Conservation (phyloP, 2,888 invertebrate genomes). For the Lasioglossum oenotherae region DNA sequence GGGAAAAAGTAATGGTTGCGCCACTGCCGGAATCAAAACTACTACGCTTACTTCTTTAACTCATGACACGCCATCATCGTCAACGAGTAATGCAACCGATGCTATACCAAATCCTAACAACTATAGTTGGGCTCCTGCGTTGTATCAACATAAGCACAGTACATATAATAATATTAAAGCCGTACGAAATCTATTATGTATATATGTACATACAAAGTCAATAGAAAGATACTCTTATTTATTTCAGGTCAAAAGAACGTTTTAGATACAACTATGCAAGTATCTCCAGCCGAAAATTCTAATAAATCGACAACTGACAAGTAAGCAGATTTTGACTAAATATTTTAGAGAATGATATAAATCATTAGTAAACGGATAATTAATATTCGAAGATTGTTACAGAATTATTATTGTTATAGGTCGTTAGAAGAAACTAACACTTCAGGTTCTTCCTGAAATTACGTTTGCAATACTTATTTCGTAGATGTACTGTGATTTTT, state of each 20-base stretch:
- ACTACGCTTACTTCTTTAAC: conserved; percentile 64
- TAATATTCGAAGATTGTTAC: neutral
- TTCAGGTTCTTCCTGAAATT: conserved; percentile 59
- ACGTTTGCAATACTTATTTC: conserved; percentile 44
- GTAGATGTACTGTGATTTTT: conserved; percentile 62
- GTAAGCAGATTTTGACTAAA: conserved; percentile 68
- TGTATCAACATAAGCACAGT: conserved; percentile 80
- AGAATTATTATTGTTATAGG: conserved; percentile 57
- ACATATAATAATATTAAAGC: conserved; percentile 32
- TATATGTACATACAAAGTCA: neutral
- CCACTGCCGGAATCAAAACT: conserved; percentile 64
- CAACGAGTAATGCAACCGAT: conserved; percentile 67
- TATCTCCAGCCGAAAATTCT: conserved; percentile 67
- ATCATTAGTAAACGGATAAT: neutral
- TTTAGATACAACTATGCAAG: conserved; percentile 65
- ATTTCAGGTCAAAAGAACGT: conserved; percentile 74
- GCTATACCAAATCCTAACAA: conserved; percentile 75
- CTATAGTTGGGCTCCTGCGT: conserved; percentile 80
- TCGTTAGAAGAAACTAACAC: conserved; percentile 66
- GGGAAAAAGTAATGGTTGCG: conserved; percentile 55
- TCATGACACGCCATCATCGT: conserved; percentile 68
- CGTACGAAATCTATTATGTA: neutral
- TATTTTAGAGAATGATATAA: conserved; percentile 2
- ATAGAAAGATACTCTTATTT: conserved; percentile 14
- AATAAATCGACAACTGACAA: conserved; percentile 72